Evolutionary conservation across 1,140 invertebrate species (phyloP), one percentile per base, ranked within the genome.

Genomic region (Dolichoris vasculosae): DNA sequence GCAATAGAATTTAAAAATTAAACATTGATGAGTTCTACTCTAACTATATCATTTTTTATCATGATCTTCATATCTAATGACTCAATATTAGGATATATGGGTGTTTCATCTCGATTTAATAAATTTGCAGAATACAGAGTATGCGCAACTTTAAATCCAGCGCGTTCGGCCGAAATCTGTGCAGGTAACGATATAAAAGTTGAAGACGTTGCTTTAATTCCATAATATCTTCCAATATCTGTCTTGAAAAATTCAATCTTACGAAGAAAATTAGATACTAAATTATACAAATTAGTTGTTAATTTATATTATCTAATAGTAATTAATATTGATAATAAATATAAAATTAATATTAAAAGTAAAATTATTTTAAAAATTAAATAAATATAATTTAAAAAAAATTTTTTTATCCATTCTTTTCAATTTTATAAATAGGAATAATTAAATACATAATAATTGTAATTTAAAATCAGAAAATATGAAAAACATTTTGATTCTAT

Each of bases 11-110:
- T 9, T 51, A 13, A 51, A 51, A 13, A 17, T 51, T 67, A 13
- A 30, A 13, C 9, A 67, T 67, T 30, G n/a, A 9, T 26, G 4
- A 20, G 26, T 30, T 20, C 55, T 59, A 79, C 30, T 86, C 80
- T 23, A 86, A 59, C 11, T n/a, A n/a, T n/a, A n/a, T n/a, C n/a
- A n/a, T 83, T 79, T 43, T 86, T 83, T n/a, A 86, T 64, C 81
- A 83, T 79, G 26, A 78, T 32, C 26, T 80, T 83, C 76, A 80
- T 79, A 23, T 83, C 85, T n/a, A 46, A 26, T 11, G 63, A 48
- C 51, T 82, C 71, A 30, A 86, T 77, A 63, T 82, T 48, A 7
- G 79, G 79, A 69, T 78, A 82, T 17, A 38, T 30, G 35, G 80
- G 80, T 17, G 71, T 67, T 26, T 73, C 79, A 69, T 86, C 73